Evolutionary conservation across 1,140 invertebrate genomes (phyloP), one percentile per base, ranked within the genome.

Genomic region (Drosophila prosaltans): DNA sequence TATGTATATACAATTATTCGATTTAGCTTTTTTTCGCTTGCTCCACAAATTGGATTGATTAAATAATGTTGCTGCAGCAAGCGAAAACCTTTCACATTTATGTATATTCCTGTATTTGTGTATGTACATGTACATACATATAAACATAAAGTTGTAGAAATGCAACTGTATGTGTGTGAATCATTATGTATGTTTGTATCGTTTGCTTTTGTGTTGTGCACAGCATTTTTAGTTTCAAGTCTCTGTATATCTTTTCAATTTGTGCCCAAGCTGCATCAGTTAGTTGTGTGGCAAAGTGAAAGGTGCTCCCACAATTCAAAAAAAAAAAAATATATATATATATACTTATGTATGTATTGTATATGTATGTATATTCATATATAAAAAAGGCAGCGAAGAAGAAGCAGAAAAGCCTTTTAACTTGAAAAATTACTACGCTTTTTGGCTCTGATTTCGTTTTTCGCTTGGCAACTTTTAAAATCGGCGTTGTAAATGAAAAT

Each of bases 291-390:
- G 78, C 80, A 91, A 90, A 90, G 86, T 90, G 88, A 90, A 90
- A 90, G 86, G 86, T 90, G 86, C 86, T 90, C 86, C 86, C 88
- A 90, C 86, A 90, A 86, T 90, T 86, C 76, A 90, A 81, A 74
- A 80, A 61, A 21, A 64, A 21, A 64, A 54, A 16, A n/a, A n/a
- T n/a, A 16, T 16, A 16, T 16, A 16, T 16, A 16, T 16, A 16
- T 16, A 16, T 16, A 16, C 16, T 16, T 16, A 16, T 16, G 16
- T 16, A 16, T 16, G 16, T 16, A 16, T 16, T 16, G 16, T 16
- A 16, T 16, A 16, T 16, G 16, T 16, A 16, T 16, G 16, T 16
- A 16, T 16, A 86, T 90, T 86, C 76, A 90, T 78, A 74, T 77
- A 61, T 11, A 64, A 21, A 64, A 54, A 65, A 28, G 43, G 16